phyloP scores from a whole-genome alignment of 2,888 invertebrate species.

The Pollenia angustigena region DNA sequence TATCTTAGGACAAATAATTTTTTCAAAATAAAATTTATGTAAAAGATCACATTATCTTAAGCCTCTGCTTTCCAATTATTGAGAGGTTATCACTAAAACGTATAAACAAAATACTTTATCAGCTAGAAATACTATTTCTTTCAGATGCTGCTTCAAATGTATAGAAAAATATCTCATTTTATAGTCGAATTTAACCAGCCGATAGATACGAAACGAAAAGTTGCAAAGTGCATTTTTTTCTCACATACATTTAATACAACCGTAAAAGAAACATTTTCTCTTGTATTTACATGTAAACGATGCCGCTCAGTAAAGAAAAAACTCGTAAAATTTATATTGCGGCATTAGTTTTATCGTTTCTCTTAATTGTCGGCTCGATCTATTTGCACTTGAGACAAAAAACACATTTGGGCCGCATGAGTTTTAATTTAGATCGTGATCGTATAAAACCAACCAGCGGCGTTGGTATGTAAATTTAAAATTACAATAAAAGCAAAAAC shows the following conservation, averaged over 20 bases:
- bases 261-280: neutral
- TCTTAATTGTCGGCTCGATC: conserved; percentile 78
- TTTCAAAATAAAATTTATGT: neutral
- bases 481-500: conserved; percentile 1
- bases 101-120: conserved; percentile 54
- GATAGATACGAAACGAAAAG: neutral
- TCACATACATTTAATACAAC: neutral
- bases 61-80: conserved; percentile 8
- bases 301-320: conserved; percentile 60
- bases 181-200: conserved; percentile 39
- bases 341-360: conserved; percentile 76
- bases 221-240: conserved; percentile 12
- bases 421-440: conserved; percentile 67
- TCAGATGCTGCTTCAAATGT: neutral
- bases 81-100: conserved; percentile 63
- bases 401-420: conserved; percentile 77
- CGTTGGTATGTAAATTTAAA: conserved; percentile 70
- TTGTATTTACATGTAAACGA: conserved; percentile 21
- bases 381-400: conserved; percentile 78
- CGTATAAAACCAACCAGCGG: conserved; percentile 73
- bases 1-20: too few relatives aligned
- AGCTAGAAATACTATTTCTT: conserved; percentile 34
- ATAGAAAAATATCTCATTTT: conserved; percentile 3
- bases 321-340: conserved; percentile 74
- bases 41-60: conserved; percentile 17